Evolutionary conservation across 2,888 invertebrate species (phyloP).

Genomic region (Embidobia sp.): DNA sequence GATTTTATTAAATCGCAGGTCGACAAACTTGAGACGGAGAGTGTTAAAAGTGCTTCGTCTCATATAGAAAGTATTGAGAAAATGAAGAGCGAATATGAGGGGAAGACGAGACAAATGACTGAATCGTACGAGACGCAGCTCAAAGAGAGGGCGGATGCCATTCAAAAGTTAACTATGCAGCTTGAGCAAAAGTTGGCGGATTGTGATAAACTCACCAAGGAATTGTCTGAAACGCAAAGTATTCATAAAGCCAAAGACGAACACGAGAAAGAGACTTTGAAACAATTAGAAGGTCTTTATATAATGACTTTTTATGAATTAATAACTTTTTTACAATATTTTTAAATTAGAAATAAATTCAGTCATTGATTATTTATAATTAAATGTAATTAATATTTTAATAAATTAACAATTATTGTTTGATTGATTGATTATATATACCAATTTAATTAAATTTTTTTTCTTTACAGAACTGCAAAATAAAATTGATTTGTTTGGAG

Average conservation of each 20-base stretch:
- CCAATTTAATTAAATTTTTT: no score
- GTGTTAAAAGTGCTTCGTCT: constrained; percentile 65
- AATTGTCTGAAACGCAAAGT: constrained; percentile 82
- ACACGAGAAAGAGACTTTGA: constrained; percentile 80
- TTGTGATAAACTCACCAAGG: constrained; percentile 83
- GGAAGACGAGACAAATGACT: constrained; percentile 70
- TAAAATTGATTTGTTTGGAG: constrained; percentile 47
- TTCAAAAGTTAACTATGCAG: constrained; percentile 82
- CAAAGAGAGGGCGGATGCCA: constrained; percentile 82
- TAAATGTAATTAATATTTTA: no score
- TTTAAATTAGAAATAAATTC: no score
- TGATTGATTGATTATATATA: no score
- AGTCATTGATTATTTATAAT: no score
- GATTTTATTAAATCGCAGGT: constrained; percentile 75
- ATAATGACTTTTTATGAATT: constrained; percentile 21
- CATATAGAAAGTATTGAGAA: constrained; percentile 69
- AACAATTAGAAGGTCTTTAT: constrained; percentile 76
- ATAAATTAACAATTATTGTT: no score
- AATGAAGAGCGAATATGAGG: constrained; percentile 69
- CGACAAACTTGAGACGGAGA: constrained; percentile 69
- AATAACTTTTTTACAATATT: constrained; percentile 66
- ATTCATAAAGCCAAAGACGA: constrained; percentile 81
- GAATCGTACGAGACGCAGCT: constrained; percentile 82
- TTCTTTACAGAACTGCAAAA: constrained; percentile 45
- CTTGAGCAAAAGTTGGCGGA: constrained; percentile 82